Conservation (phyloP, 2,113 vertebrate genomes). For the Salvelinus namaycush region DNA sequence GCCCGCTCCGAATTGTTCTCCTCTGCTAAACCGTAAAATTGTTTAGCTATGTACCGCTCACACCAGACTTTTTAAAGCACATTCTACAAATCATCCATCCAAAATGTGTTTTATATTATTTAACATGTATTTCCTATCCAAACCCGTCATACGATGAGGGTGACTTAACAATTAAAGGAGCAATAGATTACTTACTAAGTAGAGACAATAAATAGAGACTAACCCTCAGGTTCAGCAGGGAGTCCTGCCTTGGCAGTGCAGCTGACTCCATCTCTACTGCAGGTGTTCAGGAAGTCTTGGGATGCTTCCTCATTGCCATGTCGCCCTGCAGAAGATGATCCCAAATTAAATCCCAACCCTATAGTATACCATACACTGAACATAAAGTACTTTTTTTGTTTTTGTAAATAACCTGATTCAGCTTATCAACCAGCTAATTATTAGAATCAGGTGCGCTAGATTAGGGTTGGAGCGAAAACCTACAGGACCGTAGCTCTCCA, state of each 20-base stretch:
- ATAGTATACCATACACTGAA: too few species aligned
- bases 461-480: not conserved
- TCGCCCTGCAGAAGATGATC: too few species aligned
- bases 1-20: constrained; percentile 77
- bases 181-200: too few species aligned
- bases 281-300: constrained; percentile 77
- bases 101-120: too few species aligned
- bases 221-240: not conserved
- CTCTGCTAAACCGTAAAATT: constrained; percentile 48
- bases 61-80: too few species aligned
- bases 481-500: not conserved
- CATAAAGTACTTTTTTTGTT: too few species aligned
- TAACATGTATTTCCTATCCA: not conserved
- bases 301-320: constrained; percentile 44
- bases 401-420: too few species aligned
- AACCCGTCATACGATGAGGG: not conserved
- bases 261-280: constrained; percentile 79
- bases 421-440: too few species aligned
- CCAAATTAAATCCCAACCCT: too few species aligned
- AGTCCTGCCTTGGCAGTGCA: constrained; percentile 66
- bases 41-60: too few species aligned
- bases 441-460: too few species aligned
- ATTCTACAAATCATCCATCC: too few species aligned
- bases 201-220: not conserved
- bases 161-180: not conserved